Percentiles rank a stretch among this genome's conserved stretches.
Evolutionary conservation across 2,113 vertebrate genomes (phyloP).

Genomic region (Microcebus murinus): DNA sequence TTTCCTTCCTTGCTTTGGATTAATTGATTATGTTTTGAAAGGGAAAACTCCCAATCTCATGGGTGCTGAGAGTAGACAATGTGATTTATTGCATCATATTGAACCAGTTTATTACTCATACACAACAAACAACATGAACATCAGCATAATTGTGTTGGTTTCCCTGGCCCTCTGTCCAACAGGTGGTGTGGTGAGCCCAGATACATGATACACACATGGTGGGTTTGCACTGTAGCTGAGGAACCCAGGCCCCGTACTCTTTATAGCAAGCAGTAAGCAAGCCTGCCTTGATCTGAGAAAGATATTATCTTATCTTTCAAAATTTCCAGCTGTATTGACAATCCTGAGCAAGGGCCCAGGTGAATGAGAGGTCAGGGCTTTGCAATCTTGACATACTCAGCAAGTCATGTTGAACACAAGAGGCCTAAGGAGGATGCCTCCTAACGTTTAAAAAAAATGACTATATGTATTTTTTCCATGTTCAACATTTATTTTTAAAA

Average conservation of each 20-base stretch:
- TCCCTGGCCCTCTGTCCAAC: background rate
- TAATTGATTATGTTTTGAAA: background rate
- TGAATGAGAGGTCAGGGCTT: background rate
- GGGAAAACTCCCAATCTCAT: background rate
- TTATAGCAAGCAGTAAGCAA: background rate
- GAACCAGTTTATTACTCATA: background rate
- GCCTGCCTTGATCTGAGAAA: background rate
- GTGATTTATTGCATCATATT: background rate
- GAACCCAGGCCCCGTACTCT: background rate
- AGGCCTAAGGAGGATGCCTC: background rate
- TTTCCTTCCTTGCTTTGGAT: background rate
- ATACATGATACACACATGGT: background rate
- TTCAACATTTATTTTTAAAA: background rate
- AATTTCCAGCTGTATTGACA: background rate
- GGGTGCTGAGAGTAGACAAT: background rate
- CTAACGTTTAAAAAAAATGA: background rate
- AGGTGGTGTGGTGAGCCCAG: background rate
- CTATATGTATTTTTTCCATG: background rate
- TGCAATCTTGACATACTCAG: background rate
- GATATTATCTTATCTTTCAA: background rate
- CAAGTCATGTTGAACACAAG: background rate
- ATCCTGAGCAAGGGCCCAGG: background rate
- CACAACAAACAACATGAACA: background rate
- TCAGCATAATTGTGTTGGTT: background rate
- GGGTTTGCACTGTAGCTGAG: background rate